Conservation (phyloP, 2,797 vertebrate species). For the Ctenopoma multispine region DNA sequence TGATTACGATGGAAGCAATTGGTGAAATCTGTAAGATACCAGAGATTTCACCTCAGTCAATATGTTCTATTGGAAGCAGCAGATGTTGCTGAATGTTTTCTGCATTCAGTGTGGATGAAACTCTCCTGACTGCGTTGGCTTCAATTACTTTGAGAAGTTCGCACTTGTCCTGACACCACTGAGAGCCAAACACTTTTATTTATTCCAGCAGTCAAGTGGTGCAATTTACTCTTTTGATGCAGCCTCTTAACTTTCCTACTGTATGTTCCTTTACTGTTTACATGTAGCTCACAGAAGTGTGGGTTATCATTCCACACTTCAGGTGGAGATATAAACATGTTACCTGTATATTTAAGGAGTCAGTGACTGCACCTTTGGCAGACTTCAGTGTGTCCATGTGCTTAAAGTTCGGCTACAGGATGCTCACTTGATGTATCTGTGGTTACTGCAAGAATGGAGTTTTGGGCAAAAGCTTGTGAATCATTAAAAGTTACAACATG, state of each 20-base stretch:
- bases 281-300: not conserved
- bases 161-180: not conserved
- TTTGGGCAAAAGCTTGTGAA: no score
- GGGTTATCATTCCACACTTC: not conserved
- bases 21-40: constrained; percentile 1
- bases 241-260: not conserved
- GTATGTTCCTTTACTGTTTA: not conserved
- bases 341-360: not conserved
- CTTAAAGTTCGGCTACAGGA: not conserved
- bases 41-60: constrained; percentile 23
- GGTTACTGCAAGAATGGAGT: no score
- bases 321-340: not conserved
- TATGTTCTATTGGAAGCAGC: constrained; percentile 18
- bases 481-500: no score
- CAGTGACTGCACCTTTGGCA: not conserved
- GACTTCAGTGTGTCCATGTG: not conserved
- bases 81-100: constrained; percentile 46
- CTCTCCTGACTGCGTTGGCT: not conserved
- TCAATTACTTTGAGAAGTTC: no score
- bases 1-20: constrained; percentile 22
- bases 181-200: not conserved
- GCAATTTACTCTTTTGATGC: not conserved
- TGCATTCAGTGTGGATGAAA: constrained; percentile 16
- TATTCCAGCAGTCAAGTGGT: not conserved
- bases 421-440: no score